Evolutionary conservation across 2,797 vertebrate species (phyloP), one percentile per base, ranked within the genome.

Genomic region (Girardinus metallicus): DNA sequence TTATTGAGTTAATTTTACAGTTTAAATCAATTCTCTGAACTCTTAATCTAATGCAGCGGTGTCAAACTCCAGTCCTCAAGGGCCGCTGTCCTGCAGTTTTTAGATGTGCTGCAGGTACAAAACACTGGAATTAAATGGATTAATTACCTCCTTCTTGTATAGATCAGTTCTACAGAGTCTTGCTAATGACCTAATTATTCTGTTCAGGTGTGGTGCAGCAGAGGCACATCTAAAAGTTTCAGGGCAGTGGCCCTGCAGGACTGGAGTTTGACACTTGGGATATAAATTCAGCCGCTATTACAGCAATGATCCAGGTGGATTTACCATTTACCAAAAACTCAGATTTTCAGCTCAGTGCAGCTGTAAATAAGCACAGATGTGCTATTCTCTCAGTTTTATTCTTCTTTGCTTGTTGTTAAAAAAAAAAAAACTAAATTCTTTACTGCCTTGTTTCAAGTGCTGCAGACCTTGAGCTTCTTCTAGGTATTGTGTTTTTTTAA

Each of bases 381-480:
- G 23, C 5, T 41, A 44, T 44, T 71, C 13, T 43, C 39, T 71
- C 23, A 31, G 39, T 71, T 12, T 16, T 43, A n/a, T 71, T 44
- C 13, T 43, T 71, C 36, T 64, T 46, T 68, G 39, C 5, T 62
- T 29, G 29, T 13, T 62, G 57, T 16, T 31, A 6, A 53, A 3
- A 57, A 13, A 29, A 5, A 5, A 5, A 53, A 23, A 10, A 0
- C 10, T 62, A 8, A 34, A 8, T 46, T 18, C n/a, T 49, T 79
- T 39, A 39, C 23, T 29, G 12, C 39, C 26, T 16, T 46, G n/a
- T 36, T 49, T 46, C 51, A 51, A 70, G 5, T 23, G 16, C 15
- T 26, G 18, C 57, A 80, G 16, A 80, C 39, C 68, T 34, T 53
- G 39, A 76, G 5, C 43, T 78, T 49, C 10, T 55, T 82, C 15